These are phyloP conservation scores for Nasonia giraulti DNA, from an alignment of 1,140 invertebrate species.

Conservation along the genomic window DNA sequence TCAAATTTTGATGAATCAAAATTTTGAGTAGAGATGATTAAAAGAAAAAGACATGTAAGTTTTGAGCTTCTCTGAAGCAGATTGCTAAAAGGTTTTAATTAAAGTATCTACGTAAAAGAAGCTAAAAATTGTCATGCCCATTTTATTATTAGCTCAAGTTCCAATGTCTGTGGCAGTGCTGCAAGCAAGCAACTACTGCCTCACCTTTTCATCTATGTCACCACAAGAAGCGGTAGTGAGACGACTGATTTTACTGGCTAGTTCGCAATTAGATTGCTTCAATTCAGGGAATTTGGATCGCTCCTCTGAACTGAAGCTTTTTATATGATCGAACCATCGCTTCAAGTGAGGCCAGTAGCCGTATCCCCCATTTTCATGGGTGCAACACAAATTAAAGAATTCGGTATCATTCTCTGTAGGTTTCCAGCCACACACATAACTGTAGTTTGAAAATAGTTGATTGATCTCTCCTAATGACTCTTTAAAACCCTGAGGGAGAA, in stretches of 20 bases:
- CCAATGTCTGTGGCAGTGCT: conserved; percentile 58
- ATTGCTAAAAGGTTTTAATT: no score
- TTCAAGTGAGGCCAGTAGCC: conserved; percentile 71
- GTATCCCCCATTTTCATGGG: conserved; percentile 64
- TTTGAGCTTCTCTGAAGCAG: background rate
- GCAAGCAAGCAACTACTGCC: conserved; percentile 58
- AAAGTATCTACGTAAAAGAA: no score
- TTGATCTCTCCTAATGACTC: conserved; percentile 63
- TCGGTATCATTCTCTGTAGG: conserved; percentile 75
- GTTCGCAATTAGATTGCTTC: conserved; percentile 43
- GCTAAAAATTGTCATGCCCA: no score
- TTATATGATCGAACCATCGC: conserved; percentile 78
- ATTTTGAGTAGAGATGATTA: background rate
- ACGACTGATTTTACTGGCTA: conserved; percentile 53
- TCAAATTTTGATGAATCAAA: no score
- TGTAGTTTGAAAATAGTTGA: conserved; percentile 72
- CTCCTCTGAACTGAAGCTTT: conserved; percentile 75
- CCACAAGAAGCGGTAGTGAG: conserved; percentile 42
- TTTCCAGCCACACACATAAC: conserved; percentile 76
- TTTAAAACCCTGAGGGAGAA: conserved; percentile 48
- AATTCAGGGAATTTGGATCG: conserved; percentile 67
- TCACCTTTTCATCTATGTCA: conserved; percentile 66
- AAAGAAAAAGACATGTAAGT: background rate
- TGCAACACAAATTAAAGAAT: conserved; percentile 69
- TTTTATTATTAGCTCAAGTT: background rate